These are phyloP conservation scores for Leguminivora glycinivorella DNA, from an alignment of 1,140 invertebrate species.

Conservation along the genomic window DNA sequence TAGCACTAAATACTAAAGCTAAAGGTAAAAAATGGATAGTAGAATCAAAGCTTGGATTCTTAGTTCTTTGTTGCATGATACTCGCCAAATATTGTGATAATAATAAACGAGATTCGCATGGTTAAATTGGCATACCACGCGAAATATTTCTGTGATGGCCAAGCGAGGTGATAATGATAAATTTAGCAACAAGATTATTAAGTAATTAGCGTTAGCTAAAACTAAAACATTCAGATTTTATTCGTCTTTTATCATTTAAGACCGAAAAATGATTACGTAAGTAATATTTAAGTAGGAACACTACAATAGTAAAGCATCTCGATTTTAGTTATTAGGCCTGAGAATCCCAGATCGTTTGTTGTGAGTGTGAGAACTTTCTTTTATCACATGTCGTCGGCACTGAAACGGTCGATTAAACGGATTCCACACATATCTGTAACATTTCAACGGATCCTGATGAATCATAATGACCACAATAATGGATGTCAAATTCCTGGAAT, in stretches of 20 bases:
- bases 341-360: neutral
- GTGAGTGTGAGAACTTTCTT: slow-evolving; percentile 20
- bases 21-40: slow-evolving; percentile 4
- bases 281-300: no score
- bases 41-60: neutral
- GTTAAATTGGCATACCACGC: slow-evolving; percentile 44
- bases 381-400: slow-evolving; percentile 5
- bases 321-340: neutral
- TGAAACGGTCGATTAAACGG: slow-evolving; percentile 45
- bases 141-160: slow-evolving; percentile 45
- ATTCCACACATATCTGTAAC: slow-evolving; percentile 53
- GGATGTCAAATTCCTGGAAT: slow-evolving; percentile 61
- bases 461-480: slow-evolving; percentile 59
- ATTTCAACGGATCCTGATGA: slow-evolving; percentile 54
- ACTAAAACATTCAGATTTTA: slow-evolving; percentile 11
- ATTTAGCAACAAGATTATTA: slow-evolving; percentile 35
- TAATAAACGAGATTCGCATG: slow-evolving; percentile 48
- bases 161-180: slow-evolving; percentile 38
- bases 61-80: slow-evolving; percentile 34
- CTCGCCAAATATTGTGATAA: slow-evolving; percentile 45
- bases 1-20: neutral
- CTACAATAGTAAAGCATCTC: neutral
- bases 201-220: slow-evolving; percentile 31
- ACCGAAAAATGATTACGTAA: neutral
- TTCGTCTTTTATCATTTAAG: neutral